phyloP scores from a whole-genome alignment of 2,888 invertebrate species.

The Tetragonula carbonaria region DNA sequence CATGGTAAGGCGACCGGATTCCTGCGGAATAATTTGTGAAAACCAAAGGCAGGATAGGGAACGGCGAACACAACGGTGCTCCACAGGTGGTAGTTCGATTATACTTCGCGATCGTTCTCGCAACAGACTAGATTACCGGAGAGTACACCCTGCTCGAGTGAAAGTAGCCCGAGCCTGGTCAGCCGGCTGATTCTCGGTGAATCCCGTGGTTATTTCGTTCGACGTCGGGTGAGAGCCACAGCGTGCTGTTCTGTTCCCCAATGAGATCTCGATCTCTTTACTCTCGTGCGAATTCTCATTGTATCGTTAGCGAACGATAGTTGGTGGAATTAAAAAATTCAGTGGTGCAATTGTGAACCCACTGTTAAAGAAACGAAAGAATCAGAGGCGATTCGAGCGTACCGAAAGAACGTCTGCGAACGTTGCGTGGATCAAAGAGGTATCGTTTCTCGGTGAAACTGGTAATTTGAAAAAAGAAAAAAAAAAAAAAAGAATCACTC shows the following conservation, averaged over 20 bases:
- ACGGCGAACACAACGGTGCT: background rate
- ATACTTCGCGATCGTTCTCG: background rate
- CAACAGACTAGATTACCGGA: background rate
- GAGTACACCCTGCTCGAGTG: slow-evolving; percentile 31
- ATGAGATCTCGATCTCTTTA: background rate
- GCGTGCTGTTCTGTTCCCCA: background rate
- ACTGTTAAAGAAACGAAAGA: no score
- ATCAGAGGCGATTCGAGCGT: no score
- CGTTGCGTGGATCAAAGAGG: background rate
- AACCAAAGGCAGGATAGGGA: no score
- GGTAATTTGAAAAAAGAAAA: background rate
- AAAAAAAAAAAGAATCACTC: background rate
- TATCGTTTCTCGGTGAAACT: background rate
- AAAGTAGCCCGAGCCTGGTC: slow-evolving; percentile 38
- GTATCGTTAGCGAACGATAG: background rate
- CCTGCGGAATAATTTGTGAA: background rate
- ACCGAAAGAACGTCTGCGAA: no score
- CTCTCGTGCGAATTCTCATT: background rate
- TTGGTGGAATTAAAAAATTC: background rate
- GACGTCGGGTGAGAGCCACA: background rate
- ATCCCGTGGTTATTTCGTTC: slow-evolving; percentile 13
- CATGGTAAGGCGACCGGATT: slow-evolving; percentile 45
- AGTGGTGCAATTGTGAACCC: no score
- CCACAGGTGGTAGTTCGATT: slow-evolving; percentile 41
- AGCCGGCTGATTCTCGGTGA: slow-evolving; percentile 14